phyloP scores from a whole-genome alignment of 2,797 vertebrate species.

The Balearica regulorum region DNA sequence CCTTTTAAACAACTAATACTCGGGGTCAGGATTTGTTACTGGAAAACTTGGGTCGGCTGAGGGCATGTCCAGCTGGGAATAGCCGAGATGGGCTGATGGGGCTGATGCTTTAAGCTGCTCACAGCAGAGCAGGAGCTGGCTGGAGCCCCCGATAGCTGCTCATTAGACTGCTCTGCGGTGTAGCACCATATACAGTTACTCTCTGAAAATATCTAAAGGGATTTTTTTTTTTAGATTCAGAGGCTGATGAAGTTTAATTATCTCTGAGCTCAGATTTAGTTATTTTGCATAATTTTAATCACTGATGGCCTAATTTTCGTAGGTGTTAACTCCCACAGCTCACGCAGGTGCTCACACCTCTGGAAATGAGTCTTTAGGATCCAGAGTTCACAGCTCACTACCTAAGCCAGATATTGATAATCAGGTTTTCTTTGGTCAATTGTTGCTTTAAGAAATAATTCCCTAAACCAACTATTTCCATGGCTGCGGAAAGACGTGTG shows the following conservation, averaged over 20 bases:
- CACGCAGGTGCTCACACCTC: not conserved
- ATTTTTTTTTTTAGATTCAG: not conserved
- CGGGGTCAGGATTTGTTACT: not conserved
- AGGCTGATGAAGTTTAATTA: conserved; percentile 43
- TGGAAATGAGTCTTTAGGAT: not conserved
- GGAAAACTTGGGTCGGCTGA: not conserved
- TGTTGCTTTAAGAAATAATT: not conserved
- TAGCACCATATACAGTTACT: not conserved
- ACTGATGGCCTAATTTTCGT: conserved; percentile 24
- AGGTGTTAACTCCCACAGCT: not conserved
- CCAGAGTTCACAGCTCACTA: not conserved
- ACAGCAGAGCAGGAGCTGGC: rapidly evolving
- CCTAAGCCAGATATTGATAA: not conserved
- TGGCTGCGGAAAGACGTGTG: rapidly evolving
- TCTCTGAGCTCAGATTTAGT: conserved; percentile 21
- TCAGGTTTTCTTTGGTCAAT: not conserved
- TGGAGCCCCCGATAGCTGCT: not conserved
- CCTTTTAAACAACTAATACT: not conserved
- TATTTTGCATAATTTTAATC: conserved; percentile 61
- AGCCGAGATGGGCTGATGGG: not conserved
- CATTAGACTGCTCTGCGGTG: not conserved
- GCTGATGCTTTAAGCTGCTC: not conserved
- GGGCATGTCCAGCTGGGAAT: not conserved
- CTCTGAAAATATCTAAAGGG: not conserved
- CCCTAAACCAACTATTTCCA: not conserved